Evolutionary conservation across 2,888 invertebrate species (phyloP).

Genomic region (Torymus texanus): DNA sequence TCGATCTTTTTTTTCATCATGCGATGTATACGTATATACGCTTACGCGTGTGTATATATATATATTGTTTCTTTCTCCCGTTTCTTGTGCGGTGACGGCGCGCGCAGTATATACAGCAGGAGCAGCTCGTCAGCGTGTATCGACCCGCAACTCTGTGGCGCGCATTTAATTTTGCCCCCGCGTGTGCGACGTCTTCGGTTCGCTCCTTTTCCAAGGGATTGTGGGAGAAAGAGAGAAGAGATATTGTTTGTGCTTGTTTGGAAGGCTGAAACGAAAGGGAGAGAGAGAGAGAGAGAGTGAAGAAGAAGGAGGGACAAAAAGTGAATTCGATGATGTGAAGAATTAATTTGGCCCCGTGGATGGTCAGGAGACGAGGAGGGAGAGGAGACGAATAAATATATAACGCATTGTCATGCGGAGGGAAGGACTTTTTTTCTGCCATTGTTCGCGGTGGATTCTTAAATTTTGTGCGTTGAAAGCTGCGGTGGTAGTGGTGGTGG

Average conservation of each 20-base stretch:
- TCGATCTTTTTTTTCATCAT: neutral
- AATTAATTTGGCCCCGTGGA: too few relatives aligned
- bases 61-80: neutral
- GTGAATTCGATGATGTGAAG: neutral
- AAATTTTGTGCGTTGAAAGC: constrained; percentile 10
- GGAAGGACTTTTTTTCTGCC: neutral
- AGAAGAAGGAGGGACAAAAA: neutral
- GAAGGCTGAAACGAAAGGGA: too few relatives aligned
- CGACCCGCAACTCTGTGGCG: too few relatives aligned
- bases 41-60: too few relatives aligned
- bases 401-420: neutral
- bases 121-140: too few relatives aligned
- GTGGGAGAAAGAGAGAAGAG: too few relatives aligned
- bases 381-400: too few relatives aligned
- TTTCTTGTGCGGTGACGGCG: neutral
- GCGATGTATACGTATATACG: neutral
- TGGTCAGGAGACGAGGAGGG: too few relatives aligned
- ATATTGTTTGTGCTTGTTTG: too few relatives aligned
- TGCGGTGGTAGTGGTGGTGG: too few relatives aligned
- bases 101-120: too few relatives aligned
- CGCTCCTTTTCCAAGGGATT: neutral
- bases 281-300: too few relatives aligned
- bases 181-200: neutral
- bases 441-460: neutral
- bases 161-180: constrained; percentile 8